A percentile compares a stretch with the other conserved stretches of the same genome.
These are phyloP conservation scores for Amyelois transitella DNA, from an alignment of 1,140 invertebrate species.

Conservation along the genomic window DNA sequence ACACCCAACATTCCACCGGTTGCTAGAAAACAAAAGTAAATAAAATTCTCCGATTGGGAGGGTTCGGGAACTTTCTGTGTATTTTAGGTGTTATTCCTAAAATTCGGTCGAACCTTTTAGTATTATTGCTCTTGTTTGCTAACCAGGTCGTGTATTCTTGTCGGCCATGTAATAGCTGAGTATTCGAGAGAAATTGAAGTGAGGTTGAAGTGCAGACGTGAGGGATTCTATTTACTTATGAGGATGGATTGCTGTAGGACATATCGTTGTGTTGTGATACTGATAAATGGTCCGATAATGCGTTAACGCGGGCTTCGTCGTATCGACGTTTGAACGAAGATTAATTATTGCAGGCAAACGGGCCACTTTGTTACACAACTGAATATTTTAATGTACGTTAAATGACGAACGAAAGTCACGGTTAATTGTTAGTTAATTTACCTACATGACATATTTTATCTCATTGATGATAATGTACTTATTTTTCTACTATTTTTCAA, in stretches of 20 bases:
- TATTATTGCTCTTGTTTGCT: slow-evolving; percentile 3
- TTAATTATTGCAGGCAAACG: neutral
- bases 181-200: neutral
- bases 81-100: slow-evolving; percentile 1
- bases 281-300: slow-evolving; percentile 3
- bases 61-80: neutral
- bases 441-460: no score
- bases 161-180: neutral
- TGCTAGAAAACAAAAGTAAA: slow-evolving; percentile 8
- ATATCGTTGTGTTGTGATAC: neutral
- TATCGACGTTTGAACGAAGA: neutral
- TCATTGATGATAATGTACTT: no score
- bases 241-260: neutral
- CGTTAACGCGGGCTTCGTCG: neutral
- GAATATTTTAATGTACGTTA: neutral
- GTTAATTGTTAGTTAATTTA: neutral
- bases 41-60: slow-evolving; percentile 1
- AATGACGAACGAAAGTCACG: neutral
- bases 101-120: slow-evolving; percentile 2
- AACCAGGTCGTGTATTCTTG: neutral
- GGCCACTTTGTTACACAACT: neutral
- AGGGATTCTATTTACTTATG: neutral
- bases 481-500: no score
- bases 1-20: neutral
- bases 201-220: neutral